A percentile compares a stretch with the other conserved stretches of the same genome.
Conservation (phyloP, 2,888 invertebrate genomes). For the Saturnia japonica region DNA sequence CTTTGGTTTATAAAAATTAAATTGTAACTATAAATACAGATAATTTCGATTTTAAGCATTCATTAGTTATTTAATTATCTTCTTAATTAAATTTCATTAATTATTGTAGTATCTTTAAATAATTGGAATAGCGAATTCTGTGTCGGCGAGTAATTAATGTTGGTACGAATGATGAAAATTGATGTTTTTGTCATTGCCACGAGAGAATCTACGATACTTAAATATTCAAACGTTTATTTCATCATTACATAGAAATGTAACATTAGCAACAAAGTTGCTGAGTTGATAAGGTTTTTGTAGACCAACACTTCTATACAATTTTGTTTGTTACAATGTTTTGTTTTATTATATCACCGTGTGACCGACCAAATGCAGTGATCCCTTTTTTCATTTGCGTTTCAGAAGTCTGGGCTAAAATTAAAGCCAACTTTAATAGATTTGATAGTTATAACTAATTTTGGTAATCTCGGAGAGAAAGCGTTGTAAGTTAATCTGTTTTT, state of each 20-base stretch:
- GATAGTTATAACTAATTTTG: too few relatives aligned
- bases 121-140: slow-evolving; percentile 10
- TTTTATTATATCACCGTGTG: not conserved
- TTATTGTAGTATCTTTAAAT: slow-evolving; percentile 9
- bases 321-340: not conserved
- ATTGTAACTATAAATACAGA: not conserved
- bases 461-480: too few relatives aligned
- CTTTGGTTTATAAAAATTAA: not conserved
- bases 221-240: not conserved
- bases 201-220: slow-evolving; percentile 11
- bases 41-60: not conserved
- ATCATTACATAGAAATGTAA: slow-evolving; percentile 10
- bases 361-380: not conserved
- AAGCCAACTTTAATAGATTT: too few relatives aligned
- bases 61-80: not conserved
- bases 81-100: not conserved
- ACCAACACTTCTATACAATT: not conserved
- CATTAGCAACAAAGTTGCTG: slow-evolving; percentile 9
- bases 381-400: too few relatives aligned
- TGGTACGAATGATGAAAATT: slow-evolving; percentile 12
- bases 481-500: too few relatives aligned
- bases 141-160: slow-evolving; percentile 22
- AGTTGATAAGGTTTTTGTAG: not conserved
- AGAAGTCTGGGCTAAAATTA: too few relatives aligned
- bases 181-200: slow-evolving; percentile 18